Evolutionary conservation across 2,113 vertebrate species (phyloP), one percentile per base, ranked within the genome.

Genomic region (Rutilus rutilus): DNA sequence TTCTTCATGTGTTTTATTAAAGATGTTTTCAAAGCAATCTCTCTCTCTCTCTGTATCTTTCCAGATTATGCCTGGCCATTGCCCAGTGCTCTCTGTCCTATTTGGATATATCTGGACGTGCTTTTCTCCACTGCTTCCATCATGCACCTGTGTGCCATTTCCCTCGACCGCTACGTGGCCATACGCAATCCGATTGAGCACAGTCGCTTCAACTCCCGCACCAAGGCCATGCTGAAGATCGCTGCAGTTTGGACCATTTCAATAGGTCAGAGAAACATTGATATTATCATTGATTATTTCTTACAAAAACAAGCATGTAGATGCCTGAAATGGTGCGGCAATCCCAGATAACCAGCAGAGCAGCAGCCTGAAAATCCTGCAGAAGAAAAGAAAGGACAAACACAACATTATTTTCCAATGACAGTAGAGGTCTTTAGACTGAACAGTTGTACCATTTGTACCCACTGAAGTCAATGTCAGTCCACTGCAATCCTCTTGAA

Each of bases 131-230:
- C 98, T 30, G 97, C 97, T 88, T 99, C 98, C 95, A 99, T 99
- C 93, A 99, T 99, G 98, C 98, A 99, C 93, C 96, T 99, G 89
- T 99, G 98, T 78, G 98, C 98, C 94, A 99, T 99, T 93, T 99
- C 98, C 50, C 96, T 99, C 92, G 98, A 99, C 93, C 97, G 98
- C 86, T 99, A 99, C 90, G 96, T 99, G 87, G 98, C 97, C 93
- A 99, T 99, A 93, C 97, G 98, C 91, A 99, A 99, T 94, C 98
- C 98, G 90, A 99, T 99, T 87, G 97, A 99, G 94, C 98, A 99
- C 94, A 99, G 98, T 92, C 97, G 97, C 93, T 99, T 99, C 95
- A 99, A 99, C 94, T 99, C 98, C 87, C 96, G 97, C 92, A 99
- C 98, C 96, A 99, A 99, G 94, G 98, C 98, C 92, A 97, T 98